Percentiles rank a stretch among this genome's conserved stretches.
Conservation (phyloP, 2,113 vertebrate species). For the Malurus alboscapulatus region DNA sequence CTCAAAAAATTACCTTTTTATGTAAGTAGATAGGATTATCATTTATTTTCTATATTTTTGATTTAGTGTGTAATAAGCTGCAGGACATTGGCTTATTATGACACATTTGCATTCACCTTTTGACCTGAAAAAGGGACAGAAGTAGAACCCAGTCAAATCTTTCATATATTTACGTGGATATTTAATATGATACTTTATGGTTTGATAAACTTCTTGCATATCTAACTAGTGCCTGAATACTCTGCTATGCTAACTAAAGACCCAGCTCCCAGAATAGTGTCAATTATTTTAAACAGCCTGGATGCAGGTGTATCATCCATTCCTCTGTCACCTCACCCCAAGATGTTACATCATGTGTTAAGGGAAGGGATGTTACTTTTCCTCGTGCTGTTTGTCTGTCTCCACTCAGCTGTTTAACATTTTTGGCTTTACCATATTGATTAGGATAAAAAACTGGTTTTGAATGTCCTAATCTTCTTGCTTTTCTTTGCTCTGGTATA, state of each 20-base stretch:
- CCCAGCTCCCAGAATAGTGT: not conserved
- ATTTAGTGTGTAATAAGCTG: conserved; percentile 61
- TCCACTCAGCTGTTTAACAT: not conserved
- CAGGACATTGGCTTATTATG: conserved; percentile 65
- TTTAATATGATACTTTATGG: conserved; percentile 48
- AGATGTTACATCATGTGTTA: not conserved
- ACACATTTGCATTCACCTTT: conserved; percentile 58
- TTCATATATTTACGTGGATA: conserved; percentile 43
- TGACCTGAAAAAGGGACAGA: conserved; percentile 56
- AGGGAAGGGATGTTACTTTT: not conserved
- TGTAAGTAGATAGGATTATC: conserved; percentile 62
- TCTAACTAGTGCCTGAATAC: conserved; percentile 38
- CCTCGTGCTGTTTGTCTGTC: not conserved
- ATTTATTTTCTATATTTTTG: conserved; percentile 68
- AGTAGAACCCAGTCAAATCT: conserved; percentile 48
- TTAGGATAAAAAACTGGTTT: conserved; percentile 8
- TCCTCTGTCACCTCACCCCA: not conserved
- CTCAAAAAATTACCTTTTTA: conserved; percentile 42
- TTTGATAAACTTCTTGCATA: conserved; percentile 27
- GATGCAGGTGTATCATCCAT: not conserved
- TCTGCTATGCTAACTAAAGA: conserved; percentile 35
- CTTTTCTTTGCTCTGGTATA: not conserved
- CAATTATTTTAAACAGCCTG: not conserved
- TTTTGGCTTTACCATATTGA: not conserved
- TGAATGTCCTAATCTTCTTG: not conserved